Conservation (phyloP, 2,797 vertebrate species). For the Acestrorhynchus altus region DNA sequence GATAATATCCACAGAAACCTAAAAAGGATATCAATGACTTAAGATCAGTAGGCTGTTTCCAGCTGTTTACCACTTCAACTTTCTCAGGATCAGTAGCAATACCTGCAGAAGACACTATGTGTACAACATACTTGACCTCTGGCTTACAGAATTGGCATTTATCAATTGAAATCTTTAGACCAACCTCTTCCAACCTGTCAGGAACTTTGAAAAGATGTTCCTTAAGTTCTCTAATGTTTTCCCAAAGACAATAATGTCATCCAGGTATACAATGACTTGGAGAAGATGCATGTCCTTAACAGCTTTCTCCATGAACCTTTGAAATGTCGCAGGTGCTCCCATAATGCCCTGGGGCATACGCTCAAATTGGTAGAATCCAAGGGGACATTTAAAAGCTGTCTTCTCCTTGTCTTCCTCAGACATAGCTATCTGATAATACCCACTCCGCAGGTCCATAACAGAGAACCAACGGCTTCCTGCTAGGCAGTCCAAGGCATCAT, state of each 20-base stretch:
- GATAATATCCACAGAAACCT: constrained; percentile 22
- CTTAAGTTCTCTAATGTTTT: neutral
- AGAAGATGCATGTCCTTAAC: neutral
- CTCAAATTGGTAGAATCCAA: neutral
- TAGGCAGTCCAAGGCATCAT: neutral
- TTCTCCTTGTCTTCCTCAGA: neutral
- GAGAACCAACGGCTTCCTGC: neutral
- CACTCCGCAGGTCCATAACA: neutral
- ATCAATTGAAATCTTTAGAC: neutral
- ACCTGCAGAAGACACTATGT: neutral
- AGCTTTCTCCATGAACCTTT: neutral
- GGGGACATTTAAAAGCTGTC: neutral
- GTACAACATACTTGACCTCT: neutral
- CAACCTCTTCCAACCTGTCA: neutral
- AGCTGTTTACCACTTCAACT: neutral
- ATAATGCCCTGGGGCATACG: neutral
- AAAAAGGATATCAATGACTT: neutral
- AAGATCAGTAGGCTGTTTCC: neutral
- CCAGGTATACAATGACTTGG: neutral
- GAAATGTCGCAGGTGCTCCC: neutral
- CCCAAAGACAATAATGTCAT: neutral
- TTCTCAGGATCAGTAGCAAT: neutral
- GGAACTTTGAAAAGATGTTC: neutral
- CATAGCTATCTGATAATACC: constrained; percentile 5
- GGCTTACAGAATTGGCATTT: neutral